Evolutionary conservation across 2,888 invertebrate genomes (phyloP), one percentile per base, ranked within the genome.

Genomic region (Seladonia tumulorum): DNA sequence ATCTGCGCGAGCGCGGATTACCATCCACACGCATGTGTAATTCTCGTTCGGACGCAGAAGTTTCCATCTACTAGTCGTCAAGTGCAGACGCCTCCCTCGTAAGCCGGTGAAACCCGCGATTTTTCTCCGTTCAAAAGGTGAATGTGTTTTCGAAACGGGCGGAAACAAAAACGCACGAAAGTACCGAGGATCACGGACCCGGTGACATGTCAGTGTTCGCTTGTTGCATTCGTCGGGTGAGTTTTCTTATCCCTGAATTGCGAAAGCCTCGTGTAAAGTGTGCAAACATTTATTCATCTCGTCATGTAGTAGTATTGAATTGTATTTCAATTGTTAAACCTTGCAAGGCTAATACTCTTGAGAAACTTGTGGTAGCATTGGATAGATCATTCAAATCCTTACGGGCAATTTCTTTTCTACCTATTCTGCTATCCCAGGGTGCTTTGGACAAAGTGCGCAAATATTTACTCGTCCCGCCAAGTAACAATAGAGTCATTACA

Each of bases 151-250:
- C 45, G 16, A 5, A 22, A 63, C 45, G 16, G 35, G 22, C 18
- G 35, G 22, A 3, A 29, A 68, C 29, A 66, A 35, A 39, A 72
- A 63, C 63, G 76, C 22, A 10, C 39, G 16, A 18, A 42, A 42
- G 1, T 25, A 35, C 72, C 66, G 35, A 22, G 49, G 66, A 66
- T 18, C 66, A 35, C 66, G 22, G n/a, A 53, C 45, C 77, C 22
- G 70, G 42, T 63, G 79, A 74, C 60, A 91, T 93, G 93, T 93
- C 93, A 49, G 68, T 94, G 73, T 94, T 94, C 87, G 90, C 93
- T 79, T 94, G 94, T 92, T 94, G 94, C 89, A 90, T 94, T 81
- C 94, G 94, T 81, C 90, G 93, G 92, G 94, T 94, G 88, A 94
- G 94, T 94, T 47, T 25, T 75, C 14, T 29, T 8, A 70, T n/a